phyloP scores from a whole-genome alignment of 2,113 vertebrate genomes.

The Melanerpes aurifrons region DNA sequence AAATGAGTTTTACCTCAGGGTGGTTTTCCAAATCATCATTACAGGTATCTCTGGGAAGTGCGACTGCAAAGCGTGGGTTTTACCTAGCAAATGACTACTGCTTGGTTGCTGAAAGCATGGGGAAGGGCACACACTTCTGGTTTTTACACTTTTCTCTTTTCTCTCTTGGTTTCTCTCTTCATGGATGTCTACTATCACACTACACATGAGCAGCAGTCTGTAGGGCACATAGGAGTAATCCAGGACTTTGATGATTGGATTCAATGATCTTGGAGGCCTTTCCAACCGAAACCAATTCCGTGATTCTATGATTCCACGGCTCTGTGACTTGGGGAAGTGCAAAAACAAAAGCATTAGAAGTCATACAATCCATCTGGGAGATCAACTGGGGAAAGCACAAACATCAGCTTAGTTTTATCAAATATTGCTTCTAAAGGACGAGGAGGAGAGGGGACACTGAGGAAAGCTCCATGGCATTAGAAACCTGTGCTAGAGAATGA shows the following conservation, averaged over 20 bases:
- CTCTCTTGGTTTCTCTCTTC: neutral
- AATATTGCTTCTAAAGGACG: constrained; percentile 17
- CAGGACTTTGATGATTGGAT: neutral
- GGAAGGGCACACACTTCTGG: neutral
- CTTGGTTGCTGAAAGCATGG: neutral
- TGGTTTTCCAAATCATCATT: neutral
- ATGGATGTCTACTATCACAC: neutral
- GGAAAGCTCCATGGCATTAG: constrained; percentile 5
- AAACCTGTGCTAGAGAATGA: neutral
- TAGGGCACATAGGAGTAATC: neutral
- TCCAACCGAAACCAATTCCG: too few species aligned
- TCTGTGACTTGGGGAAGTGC: neutral
- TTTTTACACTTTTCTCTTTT: neutral
- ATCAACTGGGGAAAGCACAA: neutral
- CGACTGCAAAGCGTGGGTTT: neutral
- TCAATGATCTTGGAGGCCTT: too few species aligned
- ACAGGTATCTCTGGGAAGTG: neutral
- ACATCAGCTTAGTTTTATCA: neutral
- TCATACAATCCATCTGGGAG: neutral
- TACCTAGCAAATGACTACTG: neutral
- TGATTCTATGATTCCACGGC: too few species aligned
- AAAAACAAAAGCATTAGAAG: neutral
- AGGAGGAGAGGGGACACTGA: neutral
- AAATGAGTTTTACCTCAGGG: neutral
- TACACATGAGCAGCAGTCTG: neutral